Evolutionary conservation across 2,113 vertebrate species (phyloP).

Genomic region (Petromus typicus): DNA sequence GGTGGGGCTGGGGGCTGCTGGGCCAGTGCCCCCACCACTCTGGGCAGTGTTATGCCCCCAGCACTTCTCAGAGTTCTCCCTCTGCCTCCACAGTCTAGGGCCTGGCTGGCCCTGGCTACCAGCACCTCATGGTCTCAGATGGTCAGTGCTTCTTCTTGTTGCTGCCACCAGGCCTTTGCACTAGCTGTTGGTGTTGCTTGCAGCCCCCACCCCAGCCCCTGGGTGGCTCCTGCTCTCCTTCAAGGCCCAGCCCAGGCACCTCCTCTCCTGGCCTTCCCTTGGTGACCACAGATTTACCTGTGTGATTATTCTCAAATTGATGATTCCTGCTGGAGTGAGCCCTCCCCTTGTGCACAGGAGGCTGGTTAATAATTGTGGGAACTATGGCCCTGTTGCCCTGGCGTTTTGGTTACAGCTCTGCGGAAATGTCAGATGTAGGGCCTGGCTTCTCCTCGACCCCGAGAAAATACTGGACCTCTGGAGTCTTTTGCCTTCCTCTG

Average conservation of each 20-base stretch:
- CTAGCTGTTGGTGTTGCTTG: not conserved
- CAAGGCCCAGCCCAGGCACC: not conserved
- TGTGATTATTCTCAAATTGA: not conserved
- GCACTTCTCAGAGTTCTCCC: not conserved
- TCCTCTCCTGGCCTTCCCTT: fast-evolving
- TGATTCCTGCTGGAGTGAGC: not conserved
- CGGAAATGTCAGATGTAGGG: not conserved
- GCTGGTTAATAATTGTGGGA: not conserved
- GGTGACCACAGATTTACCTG: not conserved
- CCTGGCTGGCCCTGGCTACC: not conserved
- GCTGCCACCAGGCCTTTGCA: conserved; percentile 44
- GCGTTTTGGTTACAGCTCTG: not conserved
- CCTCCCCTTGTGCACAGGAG: not conserved
- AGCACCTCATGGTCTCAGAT: not conserved
- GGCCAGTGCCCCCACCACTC: not conserved
- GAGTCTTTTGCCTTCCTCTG: not conserved
- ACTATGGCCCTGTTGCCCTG: fast-evolving
- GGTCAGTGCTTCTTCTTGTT: not conserved
- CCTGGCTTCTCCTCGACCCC: fast-evolving
- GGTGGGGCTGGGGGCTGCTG: conserved; percentile 54
- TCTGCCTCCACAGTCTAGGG: not conserved
- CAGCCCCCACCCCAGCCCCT: not conserved
- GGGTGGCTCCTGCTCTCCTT: not conserved
- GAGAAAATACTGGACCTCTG: not conserved
- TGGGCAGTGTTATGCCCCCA: not conserved